Conservation (phyloP, 2,888 invertebrate species). For the Ectemnius cavifrons region DNA sequence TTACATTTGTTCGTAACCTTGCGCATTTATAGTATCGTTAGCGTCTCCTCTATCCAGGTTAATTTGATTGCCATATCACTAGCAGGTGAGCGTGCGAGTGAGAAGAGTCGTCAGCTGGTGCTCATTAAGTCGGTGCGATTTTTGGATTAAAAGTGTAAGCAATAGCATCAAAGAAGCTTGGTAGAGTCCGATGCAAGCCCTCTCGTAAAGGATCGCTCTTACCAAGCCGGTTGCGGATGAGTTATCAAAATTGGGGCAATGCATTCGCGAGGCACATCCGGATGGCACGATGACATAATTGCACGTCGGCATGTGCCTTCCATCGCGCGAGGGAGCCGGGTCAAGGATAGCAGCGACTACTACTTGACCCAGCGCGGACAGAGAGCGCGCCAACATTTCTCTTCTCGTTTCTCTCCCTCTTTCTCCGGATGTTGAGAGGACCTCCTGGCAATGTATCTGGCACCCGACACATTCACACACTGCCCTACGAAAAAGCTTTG, state of each 20-base stretch:
- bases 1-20: constrained; percentile 44
- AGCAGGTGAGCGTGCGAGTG: neutral
- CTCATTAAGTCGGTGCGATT: constrained; percentile 3
- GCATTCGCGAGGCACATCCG: constrained; percentile 34
- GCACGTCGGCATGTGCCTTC: constrained; percentile 22
- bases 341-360: constrained; percentile 42
- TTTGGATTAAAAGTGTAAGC: neutral
- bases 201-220: neutral
- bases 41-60: constrained; percentile 24
- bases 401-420: neutral
- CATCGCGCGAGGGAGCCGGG: constrained; percentile 22
- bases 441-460: neutral
- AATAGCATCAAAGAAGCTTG: too few species aligned
- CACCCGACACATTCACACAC: neutral
- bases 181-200: neutral
- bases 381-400: constrained; percentile 16
- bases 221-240: too few species aligned
- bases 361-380: constrained; percentile 22
- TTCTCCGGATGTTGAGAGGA: neutral
- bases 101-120: neutral
- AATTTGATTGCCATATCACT: constrained; percentile 32
- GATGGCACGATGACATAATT: constrained; percentile 47
- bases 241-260: constrained; percentile 29
- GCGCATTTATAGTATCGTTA: constrained; percentile 40
- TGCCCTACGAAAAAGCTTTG: neutral